phyloP scores from a whole-genome alignment of 2,113 vertebrate genomes.

The Nothobranchius furzeri region DNA sequence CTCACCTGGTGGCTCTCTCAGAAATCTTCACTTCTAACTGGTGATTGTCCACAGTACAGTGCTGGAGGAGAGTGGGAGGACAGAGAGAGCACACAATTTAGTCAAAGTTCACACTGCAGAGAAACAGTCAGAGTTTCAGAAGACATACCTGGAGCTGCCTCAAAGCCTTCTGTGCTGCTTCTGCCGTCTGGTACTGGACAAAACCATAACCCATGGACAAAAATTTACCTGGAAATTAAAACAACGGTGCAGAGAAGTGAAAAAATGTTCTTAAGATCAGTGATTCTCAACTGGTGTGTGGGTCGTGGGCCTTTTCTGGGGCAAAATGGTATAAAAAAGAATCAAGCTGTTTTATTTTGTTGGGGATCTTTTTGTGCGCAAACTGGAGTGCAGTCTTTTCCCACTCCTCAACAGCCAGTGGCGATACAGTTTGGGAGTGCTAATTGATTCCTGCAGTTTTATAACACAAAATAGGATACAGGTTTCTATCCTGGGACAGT shows the following conservation, averaged over 20 bases:
- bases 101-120: background rate
- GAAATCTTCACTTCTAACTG: slow-evolving; percentile 92
- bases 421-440: too few relatives aligned
- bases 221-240: slow-evolving; percentile 77
- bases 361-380: too few relatives aligned
- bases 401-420: too few relatives aligned
- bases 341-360: too few relatives aligned
- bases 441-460: too few relatives aligned
- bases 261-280: too few relatives aligned
- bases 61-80: slow-evolving; percentile 71
- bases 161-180: slow-evolving; percentile 91
- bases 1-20: slow-evolving; percentile 88
- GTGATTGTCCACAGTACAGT: slow-evolving; percentile 86
- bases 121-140: background rate
- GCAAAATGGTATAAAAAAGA: too few relatives aligned
- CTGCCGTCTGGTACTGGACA: slow-evolving; percentile 88
- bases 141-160: slow-evolving; percentile 87
- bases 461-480: too few relatives aligned
- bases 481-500: too few relatives aligned
- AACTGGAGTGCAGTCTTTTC: too few relatives aligned
- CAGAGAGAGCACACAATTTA: slow-evolving; percentile 12
- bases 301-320: too few relatives aligned
- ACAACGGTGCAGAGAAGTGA: background rate
- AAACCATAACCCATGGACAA: slow-evolving; percentile 98
- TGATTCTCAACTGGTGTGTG: too few relatives aligned